These are phyloP conservation scores for Cercopithecus mona DNA, from an alignment of 2,113 vertebrate species.

Conservation along the genomic window DNA sequence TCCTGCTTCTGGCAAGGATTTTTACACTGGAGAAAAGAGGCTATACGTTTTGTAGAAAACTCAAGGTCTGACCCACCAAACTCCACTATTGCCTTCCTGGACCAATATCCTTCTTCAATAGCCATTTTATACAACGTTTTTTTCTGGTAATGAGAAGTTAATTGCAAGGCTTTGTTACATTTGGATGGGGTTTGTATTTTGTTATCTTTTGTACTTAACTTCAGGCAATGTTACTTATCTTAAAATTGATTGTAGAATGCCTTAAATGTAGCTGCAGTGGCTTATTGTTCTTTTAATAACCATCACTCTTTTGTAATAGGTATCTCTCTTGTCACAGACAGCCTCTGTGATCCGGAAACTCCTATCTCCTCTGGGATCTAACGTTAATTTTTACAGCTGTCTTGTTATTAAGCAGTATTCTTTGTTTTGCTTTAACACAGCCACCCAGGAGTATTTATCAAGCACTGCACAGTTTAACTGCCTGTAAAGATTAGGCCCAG, in stretches of 20 bases:
- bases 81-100: not conserved
- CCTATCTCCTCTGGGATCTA: conserved; percentile 4
- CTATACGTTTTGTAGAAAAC: not conserved
- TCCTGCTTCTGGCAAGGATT: not conserved
- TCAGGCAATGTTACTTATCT: conserved; percentile 55
- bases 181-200: not conserved
- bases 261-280: conserved; percentile 45
- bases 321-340: conserved; percentile 33
- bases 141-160: conserved; percentile 1
- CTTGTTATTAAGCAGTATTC: conserved; percentile 11
- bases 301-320: conserved; percentile 35
- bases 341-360: not conserved
- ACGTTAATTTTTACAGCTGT: conserved; percentile 54
- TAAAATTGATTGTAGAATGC: conserved; percentile 53
- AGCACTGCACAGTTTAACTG: conserved; percentile 48
- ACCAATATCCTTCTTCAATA: not conserved
- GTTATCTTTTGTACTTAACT: conserved; percentile 57
- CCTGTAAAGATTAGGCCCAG: conserved; percentile 61
- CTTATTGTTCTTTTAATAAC: conserved; percentile 67
- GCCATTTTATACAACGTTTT: not conserved
- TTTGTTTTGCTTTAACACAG: conserved; percentile 50
- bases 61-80: not conserved
- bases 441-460: conserved; percentile 53
- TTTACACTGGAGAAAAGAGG: not conserved
- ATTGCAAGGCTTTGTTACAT: conserved; percentile 16